phyloP scores from a whole-genome alignment of 2,797 vertebrate species.

The Sebastes taczanowskii region DNA sequence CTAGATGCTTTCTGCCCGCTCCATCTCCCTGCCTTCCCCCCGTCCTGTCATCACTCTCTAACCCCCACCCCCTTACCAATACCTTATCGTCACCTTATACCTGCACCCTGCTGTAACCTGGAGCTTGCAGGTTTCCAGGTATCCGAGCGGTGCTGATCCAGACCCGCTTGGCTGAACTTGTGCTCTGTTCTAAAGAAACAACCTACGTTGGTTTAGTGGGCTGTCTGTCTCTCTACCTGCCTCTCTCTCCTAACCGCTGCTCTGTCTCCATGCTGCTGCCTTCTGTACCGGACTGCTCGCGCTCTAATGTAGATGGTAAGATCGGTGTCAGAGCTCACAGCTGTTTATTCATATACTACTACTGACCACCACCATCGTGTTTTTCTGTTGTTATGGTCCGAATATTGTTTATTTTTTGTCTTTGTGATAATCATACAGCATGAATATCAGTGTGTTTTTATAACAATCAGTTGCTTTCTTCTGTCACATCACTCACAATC shows the following conservation, averaged over 20 bases:
- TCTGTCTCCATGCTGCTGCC: slow-evolving; percentile 70
- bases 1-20: not conserved
- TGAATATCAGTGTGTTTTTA: not conserved
- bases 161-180: slow-evolving; percentile 26
- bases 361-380: not conserved
- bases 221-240: slow-evolving; percentile 45
- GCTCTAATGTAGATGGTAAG: slow-evolving; percentile 80
- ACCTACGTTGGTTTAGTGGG: slow-evolving; percentile 10
- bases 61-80: not conserved
- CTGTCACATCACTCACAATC: not conserved
- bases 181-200: slow-evolving; percentile 36
- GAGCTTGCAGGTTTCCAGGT: slow-evolving; percentile 22
- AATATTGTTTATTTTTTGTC: not conserved
- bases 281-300: slow-evolving; percentile 48
- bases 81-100: not conserved
- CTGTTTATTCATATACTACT: not conserved
- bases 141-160: not conserved
- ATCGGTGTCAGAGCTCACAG: slow-evolving; percentile 28
- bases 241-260: slow-evolving; percentile 60
- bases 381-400: not conserved
- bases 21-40: not conserved
- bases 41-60: not conserved
- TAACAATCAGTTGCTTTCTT: not conserved
- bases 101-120: slow-evolving; percentile 2
- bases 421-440: not conserved